Evolutionary conservation across 1,140 invertebrate genomes (phyloP), one percentile per base, ranked within the genome.

Genomic region (Asobara japonica): DNA sequence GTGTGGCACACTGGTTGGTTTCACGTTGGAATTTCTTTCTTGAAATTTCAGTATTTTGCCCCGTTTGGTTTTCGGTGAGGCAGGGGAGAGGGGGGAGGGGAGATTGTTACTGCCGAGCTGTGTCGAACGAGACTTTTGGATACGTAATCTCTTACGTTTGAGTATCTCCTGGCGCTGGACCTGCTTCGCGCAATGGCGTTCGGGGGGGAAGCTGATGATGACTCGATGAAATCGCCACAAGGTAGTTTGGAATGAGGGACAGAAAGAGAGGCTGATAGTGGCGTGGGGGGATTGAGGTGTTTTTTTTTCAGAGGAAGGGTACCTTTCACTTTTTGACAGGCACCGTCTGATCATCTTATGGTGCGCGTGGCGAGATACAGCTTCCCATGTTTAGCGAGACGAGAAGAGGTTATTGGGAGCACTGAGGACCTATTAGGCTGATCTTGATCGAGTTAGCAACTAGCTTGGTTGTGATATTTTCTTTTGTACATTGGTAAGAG

Each of bases 241-340:
- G 20, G 51, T 56, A 18, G 20, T 22, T 56, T 25, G 51, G 51
- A 60, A 61, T 22, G 22, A 51, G 27, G 69, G 3, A 29, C 31
- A 71, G 41, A 56, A 48, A 64, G 65, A 36, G 8, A 38, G 76
- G 76, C 61, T 48, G 2, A 25, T 56, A 1, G 51, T 22, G 5
- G 20, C 10, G 51, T 20, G 51, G 51, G 51, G 51, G 51, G 22
- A 27, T 25, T 27, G 25, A n/a, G n/a, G n/a, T 27, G 3, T n/a
- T 36, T 22, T 48, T 51, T 48, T 56, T 31, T 66, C 31, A 60
- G 41, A n/a, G 51, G 68, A 61, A 72, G 71, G 75, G 76, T 77
- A 83, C 84, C 84, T 85, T 85, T 84, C 84, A 85, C 84, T 85
- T 84, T 82, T 85, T 83, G 79, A 83, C 79, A 82, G 76, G 67